Evolutionary conservation across 1,140 invertebrate species (phyloP).

Genomic region (Pseudomyrmex dendroicus): DNA sequence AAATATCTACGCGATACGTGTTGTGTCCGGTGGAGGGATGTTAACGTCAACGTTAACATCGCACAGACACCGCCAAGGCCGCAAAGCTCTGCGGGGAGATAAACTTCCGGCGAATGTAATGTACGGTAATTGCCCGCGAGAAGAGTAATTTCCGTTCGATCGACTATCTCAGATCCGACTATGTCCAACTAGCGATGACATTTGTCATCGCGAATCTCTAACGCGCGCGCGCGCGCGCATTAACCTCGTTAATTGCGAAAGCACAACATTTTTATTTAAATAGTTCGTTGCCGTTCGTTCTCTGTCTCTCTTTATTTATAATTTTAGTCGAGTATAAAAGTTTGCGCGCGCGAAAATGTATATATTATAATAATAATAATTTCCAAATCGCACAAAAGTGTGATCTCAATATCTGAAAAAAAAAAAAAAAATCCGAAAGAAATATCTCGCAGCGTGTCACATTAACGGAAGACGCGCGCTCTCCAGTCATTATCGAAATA

Average conservation of each 20-base stretch:
- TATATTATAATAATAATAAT: too few species aligned
- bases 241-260: too few species aligned
- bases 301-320: too few species aligned
- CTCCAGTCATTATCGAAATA: slow-evolving; percentile 46
- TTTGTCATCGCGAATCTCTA: slow-evolving; percentile 5
- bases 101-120: slow-evolving; percentile 59
- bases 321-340: too few species aligned
- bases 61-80: not conserved
- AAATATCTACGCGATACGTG: slow-evolving; percentile 5
- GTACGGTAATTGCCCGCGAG: slow-evolving; percentile 57
- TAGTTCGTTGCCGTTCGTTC: too few species aligned
- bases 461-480: not conserved
- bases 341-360: too few species aligned
- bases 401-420: not conserved
- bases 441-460: not conserved
- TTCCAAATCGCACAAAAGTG: too few species aligned
- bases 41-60: slow-evolving; percentile 44
- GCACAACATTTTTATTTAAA: too few species aligned
- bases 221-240: too few species aligned
- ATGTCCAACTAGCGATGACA: slow-evolving; percentile 26
- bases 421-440: too few species aligned
- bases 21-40: slow-evolving; percentile 6
- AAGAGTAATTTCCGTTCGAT: slow-evolving; percentile 59
- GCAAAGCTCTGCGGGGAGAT: slow-evolving; percentile 27
- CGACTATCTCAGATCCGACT: slow-evolving; percentile 23